Evolutionary conservation across 2,888 invertebrate genomes (phyloP).

Genomic region (Ectemnius continuus): DNA sequence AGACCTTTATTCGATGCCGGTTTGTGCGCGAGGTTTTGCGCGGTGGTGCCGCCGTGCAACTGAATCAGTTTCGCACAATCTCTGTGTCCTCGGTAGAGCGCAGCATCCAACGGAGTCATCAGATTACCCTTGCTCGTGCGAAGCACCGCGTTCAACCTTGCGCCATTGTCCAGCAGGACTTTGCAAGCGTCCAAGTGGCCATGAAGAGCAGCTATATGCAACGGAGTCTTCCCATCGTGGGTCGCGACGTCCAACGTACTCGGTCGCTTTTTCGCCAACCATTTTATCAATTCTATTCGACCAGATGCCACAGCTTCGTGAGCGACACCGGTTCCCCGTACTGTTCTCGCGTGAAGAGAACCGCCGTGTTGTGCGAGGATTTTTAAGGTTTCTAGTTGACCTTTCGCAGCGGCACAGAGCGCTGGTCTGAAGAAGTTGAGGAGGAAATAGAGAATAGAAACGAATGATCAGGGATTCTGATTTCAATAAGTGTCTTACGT

Average conservation of each 20-base stretch:
- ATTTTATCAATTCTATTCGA: constrained; percentile 91
- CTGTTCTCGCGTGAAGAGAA: constrained; percentile 94
- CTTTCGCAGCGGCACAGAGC: constrained; percentile 97
- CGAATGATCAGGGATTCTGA: background rate
- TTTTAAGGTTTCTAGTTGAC: constrained; percentile 93
- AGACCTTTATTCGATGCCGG: constrained; percentile 68
- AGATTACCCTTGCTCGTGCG: constrained; percentile 90
- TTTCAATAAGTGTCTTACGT: constrained; percentile 80
- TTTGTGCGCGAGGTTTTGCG: constrained; percentile 76
- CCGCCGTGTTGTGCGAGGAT: constrained; percentile 87
- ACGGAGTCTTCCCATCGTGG: constrained; percentile 93
- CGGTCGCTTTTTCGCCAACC: constrained; percentile 91
- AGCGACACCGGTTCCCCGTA: constrained; percentile 95
- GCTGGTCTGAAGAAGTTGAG: constrained; percentile 82
- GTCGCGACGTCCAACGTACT: constrained; percentile 93
- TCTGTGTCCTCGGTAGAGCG: constrained; percentile 90
- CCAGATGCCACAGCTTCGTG: constrained; percentile 98
- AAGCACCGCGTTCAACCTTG: constrained; percentile 91
- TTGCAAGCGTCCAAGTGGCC: constrained; percentile 97
- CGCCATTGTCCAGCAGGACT: constrained; percentile 89
- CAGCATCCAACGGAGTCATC: constrained; percentile 95
- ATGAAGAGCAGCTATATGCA: constrained; percentile 96
- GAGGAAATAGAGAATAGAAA: background rate
- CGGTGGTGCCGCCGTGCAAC: constrained; percentile 92
- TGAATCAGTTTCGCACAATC: constrained; percentile 96